Conservation (phyloP, 2,888 invertebrate genomes). For the Drosophila stalkeri region DNA sequence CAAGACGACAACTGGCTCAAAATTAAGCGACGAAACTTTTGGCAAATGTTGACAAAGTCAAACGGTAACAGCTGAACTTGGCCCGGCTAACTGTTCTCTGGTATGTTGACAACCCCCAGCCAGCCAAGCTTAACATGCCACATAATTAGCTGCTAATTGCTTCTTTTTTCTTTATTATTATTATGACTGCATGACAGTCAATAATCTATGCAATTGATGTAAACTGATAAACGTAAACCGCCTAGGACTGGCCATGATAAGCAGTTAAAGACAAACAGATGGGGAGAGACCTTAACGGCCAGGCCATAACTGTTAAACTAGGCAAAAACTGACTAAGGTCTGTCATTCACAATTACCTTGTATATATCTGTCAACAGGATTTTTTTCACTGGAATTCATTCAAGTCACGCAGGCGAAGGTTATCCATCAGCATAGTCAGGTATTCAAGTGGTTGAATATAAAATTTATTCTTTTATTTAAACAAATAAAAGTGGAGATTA, state of each 20-base stretch:
- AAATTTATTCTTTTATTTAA: no score
- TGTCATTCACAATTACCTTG: neutral
- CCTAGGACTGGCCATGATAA: conserved; percentile 28
- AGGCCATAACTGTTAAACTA: neutral
- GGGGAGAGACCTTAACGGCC: neutral
- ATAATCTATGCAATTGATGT: conserved; percentile 27
- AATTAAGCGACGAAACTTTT: conserved; percentile 61
- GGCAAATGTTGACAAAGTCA: conserved; percentile 69
- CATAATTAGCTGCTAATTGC: conserved; percentile 75
- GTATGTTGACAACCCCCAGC: conserved; percentile 51
- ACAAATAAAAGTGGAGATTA: no score
- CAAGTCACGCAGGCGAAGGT: neutral
- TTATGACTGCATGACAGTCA: conserved; percentile 47
- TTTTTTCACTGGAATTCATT: neutral
- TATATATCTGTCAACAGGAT: neutral
- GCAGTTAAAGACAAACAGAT: neutral
- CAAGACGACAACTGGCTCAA: conserved; percentile 44
- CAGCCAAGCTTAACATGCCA: conserved; percentile 45
- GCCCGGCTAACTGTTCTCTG: conserved; percentile 60
- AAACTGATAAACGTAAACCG: conserved; percentile 27
- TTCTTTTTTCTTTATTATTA: conserved; percentile 5
- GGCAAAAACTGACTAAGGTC: neutral
- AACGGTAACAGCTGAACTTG: conserved; percentile 62
- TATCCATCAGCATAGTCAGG: neutral
- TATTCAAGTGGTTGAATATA: neutral